Evolutionary conservation across 1,140 invertebrate species (phyloP).

Genomic region (Pachyrhynchus sulphureomaculatus): DNA sequence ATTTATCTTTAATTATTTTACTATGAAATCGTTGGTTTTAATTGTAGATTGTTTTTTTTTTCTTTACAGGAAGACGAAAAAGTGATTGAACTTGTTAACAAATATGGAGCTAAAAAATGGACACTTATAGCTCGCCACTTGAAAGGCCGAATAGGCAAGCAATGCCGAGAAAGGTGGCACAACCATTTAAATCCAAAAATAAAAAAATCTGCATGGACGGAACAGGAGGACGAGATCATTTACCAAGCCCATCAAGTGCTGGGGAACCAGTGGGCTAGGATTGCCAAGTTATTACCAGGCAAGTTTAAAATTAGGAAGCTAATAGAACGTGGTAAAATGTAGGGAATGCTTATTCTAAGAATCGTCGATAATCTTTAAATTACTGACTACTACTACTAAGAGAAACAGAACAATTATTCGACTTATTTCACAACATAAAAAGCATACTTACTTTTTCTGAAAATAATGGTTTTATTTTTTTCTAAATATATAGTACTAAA

Average conservation of each 20-base stretch:
- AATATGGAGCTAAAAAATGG: conserved; percentile 96
- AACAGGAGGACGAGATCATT: conserved; percentile 90
- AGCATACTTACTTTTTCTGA: too few species aligned
- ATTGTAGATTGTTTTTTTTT: background rate
- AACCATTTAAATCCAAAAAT: conserved; percentile 98
- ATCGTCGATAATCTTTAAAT: too few species aligned
- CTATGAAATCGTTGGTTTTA: too few species aligned
- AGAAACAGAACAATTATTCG: too few species aligned
- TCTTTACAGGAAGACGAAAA: conserved; percentile 87
- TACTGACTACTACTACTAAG: too few species aligned
- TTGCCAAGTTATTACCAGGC: conserved; percentile 89
- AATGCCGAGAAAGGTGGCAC: conserved; percentile 95
- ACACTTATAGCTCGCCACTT: conserved; percentile 93
- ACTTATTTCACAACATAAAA: too few species aligned
- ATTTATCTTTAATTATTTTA: too few species aligned
- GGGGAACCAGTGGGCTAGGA: conserved; percentile 98
- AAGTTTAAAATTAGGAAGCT: too few species aligned
- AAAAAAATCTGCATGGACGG: conserved; percentile 96
- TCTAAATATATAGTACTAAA: too few species aligned
- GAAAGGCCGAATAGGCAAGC: conserved; percentile 84
- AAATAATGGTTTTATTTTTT: too few species aligned
- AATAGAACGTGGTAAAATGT: too few species aligned
- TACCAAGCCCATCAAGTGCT: conserved; percentile 85
- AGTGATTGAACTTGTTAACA: conserved; percentile 87
- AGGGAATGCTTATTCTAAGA: too few species aligned